Evolutionary conservation across 1,140 invertebrate species (phyloP).

Genomic region (Mactra quadrangularis): DNA sequence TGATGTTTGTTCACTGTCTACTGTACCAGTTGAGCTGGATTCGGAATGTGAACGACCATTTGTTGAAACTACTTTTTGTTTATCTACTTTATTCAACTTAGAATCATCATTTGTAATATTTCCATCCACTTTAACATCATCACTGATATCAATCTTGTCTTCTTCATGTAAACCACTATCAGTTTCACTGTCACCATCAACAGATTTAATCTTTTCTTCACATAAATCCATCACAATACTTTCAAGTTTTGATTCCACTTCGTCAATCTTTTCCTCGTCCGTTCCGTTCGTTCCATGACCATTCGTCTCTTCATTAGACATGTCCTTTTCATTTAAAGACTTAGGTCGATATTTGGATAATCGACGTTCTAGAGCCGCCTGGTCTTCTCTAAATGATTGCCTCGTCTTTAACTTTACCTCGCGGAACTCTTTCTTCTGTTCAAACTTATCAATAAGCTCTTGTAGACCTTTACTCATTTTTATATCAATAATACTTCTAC

Average conservation of each 20-base stretch:
- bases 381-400: conserved; percentile 55
- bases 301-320: conserved; percentile 1
- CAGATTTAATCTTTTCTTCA: conserved; percentile 38
- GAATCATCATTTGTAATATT: no score
- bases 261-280: background rate
- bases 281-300: background rate
- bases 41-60: no score
- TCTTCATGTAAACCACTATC: no score
- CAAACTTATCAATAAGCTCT: conserved; percentile 54
- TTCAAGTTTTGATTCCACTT: conserved; percentile 37
- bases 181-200: background rate
- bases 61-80: no score
- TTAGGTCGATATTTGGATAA: conserved; percentile 31
- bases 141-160: no score
- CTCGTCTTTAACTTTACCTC: conserved; percentile 56
- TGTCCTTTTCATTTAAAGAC: background rate
- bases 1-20: background rate
- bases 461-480: conserved; percentile 36
- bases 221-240: conserved; percentile 51
- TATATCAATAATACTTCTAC: conserved; percentile 7
- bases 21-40: background rate
- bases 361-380: conserved; percentile 28
- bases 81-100: no score
- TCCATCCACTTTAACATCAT: no score
- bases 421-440: conserved; percentile 44